Conservation (phyloP, 2,888 invertebrate species). For the Agrotis segetum region DNA sequence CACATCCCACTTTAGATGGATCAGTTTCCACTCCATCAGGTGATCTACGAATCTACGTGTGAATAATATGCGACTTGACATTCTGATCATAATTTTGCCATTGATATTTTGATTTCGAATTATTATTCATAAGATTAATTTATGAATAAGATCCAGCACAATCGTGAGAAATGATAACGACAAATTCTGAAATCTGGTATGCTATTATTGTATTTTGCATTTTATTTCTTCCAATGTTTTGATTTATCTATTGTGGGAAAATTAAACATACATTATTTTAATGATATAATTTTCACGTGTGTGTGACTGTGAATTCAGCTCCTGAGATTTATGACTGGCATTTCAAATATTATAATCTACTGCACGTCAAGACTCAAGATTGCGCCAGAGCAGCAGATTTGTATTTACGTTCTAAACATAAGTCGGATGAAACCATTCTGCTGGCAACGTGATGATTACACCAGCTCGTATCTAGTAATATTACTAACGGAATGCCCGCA, state of each 20-base stretch:
- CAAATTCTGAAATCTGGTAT: background rate
- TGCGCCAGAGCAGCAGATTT: constrained; percentile 43
- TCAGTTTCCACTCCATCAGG: background rate
- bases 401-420: constrained; percentile 57
- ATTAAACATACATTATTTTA: constrained; percentile 13
- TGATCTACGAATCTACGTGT: constrained; percentile 1
- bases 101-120: background rate
- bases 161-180: background rate
- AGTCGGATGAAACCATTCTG: constrained; percentile 50
- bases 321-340: constrained; percentile 43
- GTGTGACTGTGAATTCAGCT: constrained; percentile 1
- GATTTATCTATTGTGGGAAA: constrained; percentile 15
- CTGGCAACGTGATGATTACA: constrained; percentile 47
- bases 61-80: background rate
- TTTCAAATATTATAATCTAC: constrained; percentile 50
- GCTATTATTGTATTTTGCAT: constrained; percentile 2
- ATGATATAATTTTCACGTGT: constrained; percentile 3
- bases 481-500: constrained; percentile 36
- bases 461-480: constrained; percentile 37
- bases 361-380: constrained; percentile 42
- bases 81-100: background rate
- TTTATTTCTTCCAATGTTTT: constrained; percentile 10
- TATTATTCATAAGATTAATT: background rate
- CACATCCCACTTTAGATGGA: background rate
- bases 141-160: background rate